Evolutionary conservation across 2,113 vertebrate genomes (phyloP), one percentile per base, ranked within the genome.

Genomic region (Cryptotis parvus): DNA sequence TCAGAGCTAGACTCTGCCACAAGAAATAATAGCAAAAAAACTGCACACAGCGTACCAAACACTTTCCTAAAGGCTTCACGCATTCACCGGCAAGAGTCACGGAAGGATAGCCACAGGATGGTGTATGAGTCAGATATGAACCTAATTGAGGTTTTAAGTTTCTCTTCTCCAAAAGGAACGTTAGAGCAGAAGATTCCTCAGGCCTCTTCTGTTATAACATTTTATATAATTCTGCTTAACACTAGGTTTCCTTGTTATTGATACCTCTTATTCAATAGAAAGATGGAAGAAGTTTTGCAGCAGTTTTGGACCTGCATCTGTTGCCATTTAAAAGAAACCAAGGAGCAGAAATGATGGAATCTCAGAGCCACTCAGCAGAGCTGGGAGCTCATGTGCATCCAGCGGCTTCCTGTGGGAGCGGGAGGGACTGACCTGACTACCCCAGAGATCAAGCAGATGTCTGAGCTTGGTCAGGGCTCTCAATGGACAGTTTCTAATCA

Each of bases 331-430:
- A 43, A 26, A 18, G 4, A 31, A 52, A 9, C 39, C 31, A n/a
- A 12, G 6, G 10, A 70, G 20, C 35, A 86, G 18, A 3, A 22
- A 39, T 27, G 11, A 27, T 27, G 76, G 41, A 4, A 10, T 22
- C 49, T 18, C 1, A 7, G 37, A 39, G 33, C 63, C 43, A 11
- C 18, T 37, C 45, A 26, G 9, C 20, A 27, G n/a, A 29, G 41
- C 55, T 10, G n/a, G 31, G 68, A 75, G 39, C 4, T 0, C 0
- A 3, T 29, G 6, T 12, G 0, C 0, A 1, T 20, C 45, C 29
- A 74, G 45, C 63, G 2, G n/a, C 8, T n/a, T 41, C 58, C 74
- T 31, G 1, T 9, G 3, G 18, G 8, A n/a, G 68, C 63, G n/a
- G 4, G 9, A 81, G 78, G 45, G 27, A 29, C 18, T 76, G 27